These are phyloP conservation scores for Sula dactylatra DNA, from an alignment of 2,113 vertebrate species.

Conservation along the genomic window DNA sequence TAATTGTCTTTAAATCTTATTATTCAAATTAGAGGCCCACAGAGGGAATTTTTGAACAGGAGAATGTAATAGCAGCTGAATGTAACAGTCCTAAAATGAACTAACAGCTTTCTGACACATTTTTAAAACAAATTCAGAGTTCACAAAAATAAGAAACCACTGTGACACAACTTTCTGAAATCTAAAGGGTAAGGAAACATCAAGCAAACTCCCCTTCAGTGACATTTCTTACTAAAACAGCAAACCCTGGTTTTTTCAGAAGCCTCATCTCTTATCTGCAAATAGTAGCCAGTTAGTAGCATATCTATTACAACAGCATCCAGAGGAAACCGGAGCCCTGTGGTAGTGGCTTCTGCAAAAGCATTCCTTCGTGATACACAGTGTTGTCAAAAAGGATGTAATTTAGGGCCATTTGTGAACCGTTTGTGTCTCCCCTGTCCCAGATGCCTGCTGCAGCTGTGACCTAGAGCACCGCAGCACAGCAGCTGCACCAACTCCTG, in stretches of 20 bases:
- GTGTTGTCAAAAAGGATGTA: fast-evolving
- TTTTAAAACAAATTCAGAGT: background rate
- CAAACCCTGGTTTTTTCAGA: background rate
- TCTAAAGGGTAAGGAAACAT: background rate
- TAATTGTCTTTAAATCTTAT: background rate
- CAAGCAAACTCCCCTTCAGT: background rate
- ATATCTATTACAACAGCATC: background rate
- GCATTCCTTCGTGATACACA: background rate
- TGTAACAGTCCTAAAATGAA: background rate
- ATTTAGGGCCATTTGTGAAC: background rate
- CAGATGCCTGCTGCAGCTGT: fast-evolving
- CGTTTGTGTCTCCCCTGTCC: background rate
- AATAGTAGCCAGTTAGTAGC: background rate
- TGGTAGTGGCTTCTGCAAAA: background rate
- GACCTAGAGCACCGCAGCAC: fast-evolving
- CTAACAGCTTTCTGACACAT: background rate
- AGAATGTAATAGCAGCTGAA: background rate
- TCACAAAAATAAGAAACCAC: background rate
- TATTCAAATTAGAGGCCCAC: background rate
- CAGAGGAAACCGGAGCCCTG: background rate
- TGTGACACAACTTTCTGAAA: background rate
- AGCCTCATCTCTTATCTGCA: background rate
- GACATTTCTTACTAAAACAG: background rate
- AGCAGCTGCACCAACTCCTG: background rate
- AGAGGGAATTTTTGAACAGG: background rate